phyloP scores from a whole-genome alignment of 2,888 invertebrate species.

The Brenthis hecate region DNA sequence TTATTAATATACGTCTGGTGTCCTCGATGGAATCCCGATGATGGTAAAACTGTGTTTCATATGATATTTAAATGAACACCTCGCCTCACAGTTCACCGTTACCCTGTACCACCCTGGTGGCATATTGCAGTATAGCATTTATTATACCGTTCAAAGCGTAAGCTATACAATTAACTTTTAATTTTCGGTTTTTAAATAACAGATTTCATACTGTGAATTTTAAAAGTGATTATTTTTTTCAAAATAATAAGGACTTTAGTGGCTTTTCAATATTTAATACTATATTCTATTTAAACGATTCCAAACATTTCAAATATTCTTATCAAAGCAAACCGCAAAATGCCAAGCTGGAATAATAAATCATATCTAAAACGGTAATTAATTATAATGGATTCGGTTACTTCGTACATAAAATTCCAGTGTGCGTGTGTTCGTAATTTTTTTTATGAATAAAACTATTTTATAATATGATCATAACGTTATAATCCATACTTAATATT shows the following conservation, averaged over 20 bases:
- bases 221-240: background rate
- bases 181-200: too few relatives aligned
- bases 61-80: conserved; percentile 5
- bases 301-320: conserved; percentile 6
- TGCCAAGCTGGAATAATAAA: conserved; percentile 11
- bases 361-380: conserved; percentile 16
- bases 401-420: background rate
- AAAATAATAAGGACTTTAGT: background rate
- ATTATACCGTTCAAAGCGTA: too few relatives aligned
- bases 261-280: background rate
- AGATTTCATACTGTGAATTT: too few relatives aligned
- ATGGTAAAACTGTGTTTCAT: background rate
- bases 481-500: too few relatives aligned
- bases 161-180: too few relatives aligned
- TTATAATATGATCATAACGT: too few relatives aligned
- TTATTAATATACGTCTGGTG: background rate
- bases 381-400: conserved; percentile 12
- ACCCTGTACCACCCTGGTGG: background rate
- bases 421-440: too few relatives aligned
- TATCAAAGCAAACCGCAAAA: conserved; percentile 16
- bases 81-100: background rate
- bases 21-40: background rate
- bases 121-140: too few relatives aligned
- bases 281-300: conserved; percentile 2
- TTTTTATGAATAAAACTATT: too few relatives aligned